Evolutionary conservation across 2,113 vertebrate genomes (phyloP).

Genomic region (Chelonoidis abingdonii): DNA sequence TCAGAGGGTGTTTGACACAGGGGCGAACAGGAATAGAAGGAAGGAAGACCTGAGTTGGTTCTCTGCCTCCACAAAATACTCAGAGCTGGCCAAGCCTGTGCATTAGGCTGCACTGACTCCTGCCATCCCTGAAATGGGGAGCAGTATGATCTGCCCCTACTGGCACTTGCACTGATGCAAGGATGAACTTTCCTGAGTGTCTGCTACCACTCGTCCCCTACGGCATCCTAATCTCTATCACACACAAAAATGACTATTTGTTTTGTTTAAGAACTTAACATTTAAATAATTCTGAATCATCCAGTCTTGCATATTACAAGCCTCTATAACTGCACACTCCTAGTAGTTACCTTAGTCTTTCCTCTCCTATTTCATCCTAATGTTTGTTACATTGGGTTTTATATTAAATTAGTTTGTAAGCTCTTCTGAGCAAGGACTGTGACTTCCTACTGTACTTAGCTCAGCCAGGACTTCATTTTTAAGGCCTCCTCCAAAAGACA

Average conservation of each 20-base stretch:
- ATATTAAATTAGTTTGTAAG: not conserved
- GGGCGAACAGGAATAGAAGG: not conserved
- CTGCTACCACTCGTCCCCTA: not conserved
- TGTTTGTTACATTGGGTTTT: not conserved
- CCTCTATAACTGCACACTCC: not conserved
- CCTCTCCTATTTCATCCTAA: not conserved
- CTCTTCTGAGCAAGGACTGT: not conserved
- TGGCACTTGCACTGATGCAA: not conserved
- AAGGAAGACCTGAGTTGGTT: not conserved
- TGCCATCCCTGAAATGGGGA: not conserved
- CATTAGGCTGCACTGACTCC: not conserved
- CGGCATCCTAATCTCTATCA: not conserved
- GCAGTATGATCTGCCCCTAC: not conserved
- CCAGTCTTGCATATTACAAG: not conserved
- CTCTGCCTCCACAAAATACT: not conserved
- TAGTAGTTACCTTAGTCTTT: not conserved
- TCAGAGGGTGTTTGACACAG: not conserved
- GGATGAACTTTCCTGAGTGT: not conserved
- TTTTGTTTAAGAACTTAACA: not conserved
- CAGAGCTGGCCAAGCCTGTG: not conserved
- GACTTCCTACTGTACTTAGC: not conserved
- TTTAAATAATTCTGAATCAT: not conserved
- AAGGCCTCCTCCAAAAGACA: not conserved
- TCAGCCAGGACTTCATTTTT: not conserved
- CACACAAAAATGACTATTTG: not conserved